These are phyloP conservation scores for Sphaeridia pumilis DNA, from an alignment of 2,888 invertebrate genomes.

Conservation along the genomic window DNA sequence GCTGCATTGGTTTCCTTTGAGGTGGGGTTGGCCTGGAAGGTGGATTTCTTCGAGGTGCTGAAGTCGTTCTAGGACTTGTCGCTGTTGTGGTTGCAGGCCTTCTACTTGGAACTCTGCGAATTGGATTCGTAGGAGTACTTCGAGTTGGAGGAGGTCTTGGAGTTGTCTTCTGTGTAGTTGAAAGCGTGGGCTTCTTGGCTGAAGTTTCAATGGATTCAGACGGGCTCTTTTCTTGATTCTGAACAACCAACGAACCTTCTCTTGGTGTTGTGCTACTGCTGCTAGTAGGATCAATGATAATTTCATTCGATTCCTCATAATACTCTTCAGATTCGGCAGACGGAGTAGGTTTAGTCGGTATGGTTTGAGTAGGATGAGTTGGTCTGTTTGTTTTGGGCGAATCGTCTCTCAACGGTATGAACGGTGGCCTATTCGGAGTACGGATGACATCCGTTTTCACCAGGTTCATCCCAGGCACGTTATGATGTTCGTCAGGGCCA, in stretches of 20 bases:
- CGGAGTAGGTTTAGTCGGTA: neutral
- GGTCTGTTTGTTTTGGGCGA: neutral
- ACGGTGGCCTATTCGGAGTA: slow-evolving; percentile 3
- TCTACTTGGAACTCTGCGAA: too few species aligned
- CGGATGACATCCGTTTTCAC: slow-evolving; percentile 8
- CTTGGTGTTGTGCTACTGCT: slow-evolving; percentile 10
- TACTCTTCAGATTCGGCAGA: slow-evolving; percentile 7
- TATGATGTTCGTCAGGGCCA: neutral
- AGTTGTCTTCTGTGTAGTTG: neutral
- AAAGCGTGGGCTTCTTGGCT: neutral
- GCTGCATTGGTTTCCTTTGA: neutral
- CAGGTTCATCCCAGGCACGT: neutral
- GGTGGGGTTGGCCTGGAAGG: neutral
- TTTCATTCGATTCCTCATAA: slow-evolving; percentile 14
- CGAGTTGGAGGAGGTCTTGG: slow-evolving; percentile 2
- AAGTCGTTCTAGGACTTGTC: neutral
- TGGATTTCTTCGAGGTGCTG: neutral
- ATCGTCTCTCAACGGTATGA: slow-evolving; percentile 2
- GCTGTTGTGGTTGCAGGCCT: slow-evolving; percentile 1
- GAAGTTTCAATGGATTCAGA: neutral
- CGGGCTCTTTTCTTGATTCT: slow-evolving; percentile 10
- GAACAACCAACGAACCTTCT: slow-evolving; percentile 4
- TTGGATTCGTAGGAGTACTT: neutral
- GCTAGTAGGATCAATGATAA: slow-evolving; percentile 8
- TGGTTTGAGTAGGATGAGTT: neutral